phyloP scores from a whole-genome alignment of 2,113 vertebrate genomes.

The Pantherophis guttatus region DNA sequence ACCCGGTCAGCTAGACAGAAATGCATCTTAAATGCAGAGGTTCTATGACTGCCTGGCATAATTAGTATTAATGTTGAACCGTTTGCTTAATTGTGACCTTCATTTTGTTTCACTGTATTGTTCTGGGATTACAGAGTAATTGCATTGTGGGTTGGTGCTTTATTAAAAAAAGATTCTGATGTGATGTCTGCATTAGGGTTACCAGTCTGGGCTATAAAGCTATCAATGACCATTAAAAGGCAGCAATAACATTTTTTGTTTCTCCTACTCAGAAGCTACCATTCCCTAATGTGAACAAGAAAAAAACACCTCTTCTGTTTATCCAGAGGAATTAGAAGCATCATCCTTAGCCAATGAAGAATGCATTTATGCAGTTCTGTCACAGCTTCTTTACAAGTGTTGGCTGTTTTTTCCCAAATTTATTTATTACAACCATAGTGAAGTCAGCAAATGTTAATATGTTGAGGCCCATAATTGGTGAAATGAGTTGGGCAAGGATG shows the following conservation, averaged over 20 bases:
- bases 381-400: neutral
- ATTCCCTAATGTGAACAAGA: neutral
- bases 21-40: neutral
- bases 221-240: neutral
- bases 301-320: neutral
- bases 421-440: neutral
- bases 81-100: neutral
- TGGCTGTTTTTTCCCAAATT: neutral
- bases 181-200: neutral
- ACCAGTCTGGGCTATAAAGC: neutral
- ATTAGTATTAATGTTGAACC: neutral
- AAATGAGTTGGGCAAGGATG: neutral
- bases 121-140: neutral
- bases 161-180: neutral
- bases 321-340: neutral
- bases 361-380: neutral
- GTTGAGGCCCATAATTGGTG: neutral
- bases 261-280: neutral
- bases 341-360: neutral
- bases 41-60: neutral
- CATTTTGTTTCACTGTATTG: neutral
- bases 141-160: neutral
- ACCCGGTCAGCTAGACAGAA: neutral
- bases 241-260: neutral
- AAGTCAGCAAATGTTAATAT: neutral